Conservation (phyloP, 92 coral and sea anemone species). For the Zoanthus gigantus region DNA sequence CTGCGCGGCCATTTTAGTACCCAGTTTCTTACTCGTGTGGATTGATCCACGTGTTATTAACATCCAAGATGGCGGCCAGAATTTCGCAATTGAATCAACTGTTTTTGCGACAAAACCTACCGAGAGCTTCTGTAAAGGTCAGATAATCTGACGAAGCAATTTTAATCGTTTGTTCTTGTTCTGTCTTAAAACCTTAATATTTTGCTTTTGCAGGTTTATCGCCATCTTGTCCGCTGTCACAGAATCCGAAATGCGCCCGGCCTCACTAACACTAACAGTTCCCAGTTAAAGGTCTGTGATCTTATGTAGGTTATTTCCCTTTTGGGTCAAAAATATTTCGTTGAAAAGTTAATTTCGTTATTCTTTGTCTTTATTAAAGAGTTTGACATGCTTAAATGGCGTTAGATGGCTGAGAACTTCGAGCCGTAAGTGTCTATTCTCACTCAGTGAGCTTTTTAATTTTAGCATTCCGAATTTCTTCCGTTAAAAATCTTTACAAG, state of each 20-base stretch:
- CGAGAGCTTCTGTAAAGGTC: constrained; percentile 46
- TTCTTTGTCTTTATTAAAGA: neutral
- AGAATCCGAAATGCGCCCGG: neutral
- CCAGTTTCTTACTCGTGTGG: no score
- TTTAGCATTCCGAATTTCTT: no score
- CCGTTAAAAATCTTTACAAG: no score
- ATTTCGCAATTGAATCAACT: constrained; percentile 52
- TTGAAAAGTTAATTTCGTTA: neutral
- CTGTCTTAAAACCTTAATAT: neutral
- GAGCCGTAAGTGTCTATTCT: constrained; percentile 11
- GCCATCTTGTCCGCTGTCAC: constrained; percentile 1
- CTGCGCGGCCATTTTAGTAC: no score
- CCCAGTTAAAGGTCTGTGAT: neutral
- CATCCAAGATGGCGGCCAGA: constrained; percentile 84
- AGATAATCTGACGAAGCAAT: neutral
- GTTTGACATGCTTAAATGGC: neutral
- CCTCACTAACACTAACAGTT: neutral
- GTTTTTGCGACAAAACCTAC: constrained; percentile 51
- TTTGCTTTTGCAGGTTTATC: constrained; percentile 1
- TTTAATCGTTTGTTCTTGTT: neutral
- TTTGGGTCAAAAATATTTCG: neutral
- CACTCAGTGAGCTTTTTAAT: no score
- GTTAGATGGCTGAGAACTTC: constrained; percentile 33
- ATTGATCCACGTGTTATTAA: constrained; percentile 57
- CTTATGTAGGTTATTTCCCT: neutral